Conservation (phyloP, 1,140 invertebrate genomes). For the Lepidotrigona ventralis region DNA sequence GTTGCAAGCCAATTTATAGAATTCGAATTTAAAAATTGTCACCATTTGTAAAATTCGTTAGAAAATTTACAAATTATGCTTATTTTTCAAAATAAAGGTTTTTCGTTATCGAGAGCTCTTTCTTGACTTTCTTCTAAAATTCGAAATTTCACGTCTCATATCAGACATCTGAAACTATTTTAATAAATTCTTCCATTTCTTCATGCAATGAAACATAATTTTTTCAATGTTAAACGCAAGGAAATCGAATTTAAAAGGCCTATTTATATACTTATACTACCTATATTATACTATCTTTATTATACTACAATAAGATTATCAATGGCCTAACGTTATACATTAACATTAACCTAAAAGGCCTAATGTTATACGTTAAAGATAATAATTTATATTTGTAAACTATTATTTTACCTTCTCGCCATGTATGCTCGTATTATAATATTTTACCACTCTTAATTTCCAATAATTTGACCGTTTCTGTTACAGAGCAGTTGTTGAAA, state of each 20-base stretch:
- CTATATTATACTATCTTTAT: no score
- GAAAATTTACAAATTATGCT: not conserved
- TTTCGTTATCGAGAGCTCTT: not conserved
- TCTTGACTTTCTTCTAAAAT: not conserved
- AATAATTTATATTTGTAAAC: not conserved
- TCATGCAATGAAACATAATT: no score
- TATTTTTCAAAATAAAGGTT: no score
- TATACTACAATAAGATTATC: not conserved
- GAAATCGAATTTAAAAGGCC: no score
- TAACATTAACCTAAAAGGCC: no score
- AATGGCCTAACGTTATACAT: no score
- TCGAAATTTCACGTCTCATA: not conserved
- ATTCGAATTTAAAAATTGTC: not conserved
- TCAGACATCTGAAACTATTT: not conserved
- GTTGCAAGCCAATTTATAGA: not conserved
- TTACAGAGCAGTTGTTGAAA: not conserved
- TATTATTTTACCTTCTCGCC: slow-evolving; percentile 36
- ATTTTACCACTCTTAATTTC: not conserved
- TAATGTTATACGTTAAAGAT: no score
- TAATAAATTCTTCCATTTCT: not conserved
- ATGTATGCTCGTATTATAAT: not conserved
- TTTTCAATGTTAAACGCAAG: no score
- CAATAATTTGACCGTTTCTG: not conserved
- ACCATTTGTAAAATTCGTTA: not conserved
- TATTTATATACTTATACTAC: no score